phyloP scores from a whole-genome alignment of 2,113 vertebrate species.

The Petaurus breviceps region DNA sequence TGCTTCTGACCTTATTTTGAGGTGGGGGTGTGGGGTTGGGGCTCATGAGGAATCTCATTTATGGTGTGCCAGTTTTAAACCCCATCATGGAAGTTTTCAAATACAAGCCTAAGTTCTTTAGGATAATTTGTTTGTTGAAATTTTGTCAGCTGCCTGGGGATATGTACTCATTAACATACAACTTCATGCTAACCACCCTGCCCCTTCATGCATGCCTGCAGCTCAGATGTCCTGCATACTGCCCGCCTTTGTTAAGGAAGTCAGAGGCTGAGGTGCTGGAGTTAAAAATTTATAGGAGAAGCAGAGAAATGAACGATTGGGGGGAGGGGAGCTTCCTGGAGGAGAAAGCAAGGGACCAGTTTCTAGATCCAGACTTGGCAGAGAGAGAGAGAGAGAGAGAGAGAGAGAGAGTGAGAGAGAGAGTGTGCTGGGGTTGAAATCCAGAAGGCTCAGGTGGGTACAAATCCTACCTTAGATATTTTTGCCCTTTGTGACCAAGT shows the following conservation, averaged over 20 bases:
- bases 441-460: not conserved
- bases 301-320: not conserved
- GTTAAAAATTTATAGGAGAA: slow-evolving; percentile 10
- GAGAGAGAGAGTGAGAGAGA: too few species aligned
- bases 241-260: not conserved
- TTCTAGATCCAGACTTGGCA: not conserved
- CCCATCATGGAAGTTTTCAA: slow-evolving; percentile 34
- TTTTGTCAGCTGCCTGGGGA: slow-evolving; percentile 19
- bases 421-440: not conserved
- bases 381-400: too few species aligned
- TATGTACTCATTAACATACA: slow-evolving; percentile 35
- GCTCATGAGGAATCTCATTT: slow-evolving; percentile 2
- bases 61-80: slow-evolving; percentile 42
- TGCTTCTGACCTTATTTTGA: slow-evolving; percentile 46
- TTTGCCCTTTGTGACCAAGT: not conserved
- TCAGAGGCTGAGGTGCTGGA: not conserved
- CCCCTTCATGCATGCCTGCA: not conserved
- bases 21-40: slow-evolving; percentile 14
- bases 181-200: slow-evolving; percentile 11
- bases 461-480: not conserved
- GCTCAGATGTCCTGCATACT: not conserved
- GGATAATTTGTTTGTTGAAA: slow-evolving; percentile 63
- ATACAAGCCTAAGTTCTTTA: slow-evolving; percentile 19
- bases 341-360: not conserved
- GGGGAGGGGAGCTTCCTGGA: too few species aligned